phyloP scores from a whole-genome alignment of 2,888 invertebrate genomes.

The Drosophila putrida region DNA sequence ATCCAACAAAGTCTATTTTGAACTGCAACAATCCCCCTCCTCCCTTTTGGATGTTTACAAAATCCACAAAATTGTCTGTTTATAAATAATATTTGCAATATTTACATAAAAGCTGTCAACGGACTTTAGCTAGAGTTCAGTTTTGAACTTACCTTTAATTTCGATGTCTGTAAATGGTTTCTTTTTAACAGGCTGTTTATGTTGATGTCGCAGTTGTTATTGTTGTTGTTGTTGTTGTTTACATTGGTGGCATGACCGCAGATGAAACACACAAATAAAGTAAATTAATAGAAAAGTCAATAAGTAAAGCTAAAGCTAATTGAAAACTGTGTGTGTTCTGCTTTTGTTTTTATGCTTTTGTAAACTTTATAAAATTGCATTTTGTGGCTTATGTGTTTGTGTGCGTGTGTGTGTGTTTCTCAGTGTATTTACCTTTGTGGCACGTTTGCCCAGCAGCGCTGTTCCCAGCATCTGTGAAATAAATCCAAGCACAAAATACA shows the following conservation, averaged over 20 bases:
- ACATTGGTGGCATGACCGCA: conserved; percentile 15
- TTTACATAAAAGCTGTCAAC: conserved; percentile 5
- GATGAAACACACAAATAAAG: conserved; percentile 26
- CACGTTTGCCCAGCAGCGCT: conserved; percentile 85
- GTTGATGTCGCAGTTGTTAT: background rate
- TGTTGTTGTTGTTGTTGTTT: conserved; percentile 9
- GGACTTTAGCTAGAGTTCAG: background rate
- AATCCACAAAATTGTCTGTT: background rate
- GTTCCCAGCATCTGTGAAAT: conserved; percentile 84
- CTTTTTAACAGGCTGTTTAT: conserved; percentile 84
- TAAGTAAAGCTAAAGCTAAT: conserved; percentile 36
- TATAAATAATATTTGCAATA: conserved; percentile 14
- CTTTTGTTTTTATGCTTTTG: conserved; percentile 20
- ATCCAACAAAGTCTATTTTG: too few relatives aligned
- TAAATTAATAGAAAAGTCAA: conserved; percentile 32
- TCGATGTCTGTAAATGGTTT: conserved; percentile 85
- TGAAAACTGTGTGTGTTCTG: conserved; percentile 22
- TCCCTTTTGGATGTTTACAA: too few relatives aligned
- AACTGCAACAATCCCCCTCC: too few relatives aligned
- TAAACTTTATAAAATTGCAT: conserved; percentile 15
- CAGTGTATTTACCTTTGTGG: conserved; percentile 80
- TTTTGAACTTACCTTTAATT: conserved; percentile 82
- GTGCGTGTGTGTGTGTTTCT: conserved; percentile 3
- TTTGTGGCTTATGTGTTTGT: background rate
- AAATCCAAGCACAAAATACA: conserved; percentile 27